Evolutionary conservation across 1,140 invertebrate species (phyloP), one percentile per base, ranked within the genome.

Genomic region (Riptortus pedestris): DNA sequence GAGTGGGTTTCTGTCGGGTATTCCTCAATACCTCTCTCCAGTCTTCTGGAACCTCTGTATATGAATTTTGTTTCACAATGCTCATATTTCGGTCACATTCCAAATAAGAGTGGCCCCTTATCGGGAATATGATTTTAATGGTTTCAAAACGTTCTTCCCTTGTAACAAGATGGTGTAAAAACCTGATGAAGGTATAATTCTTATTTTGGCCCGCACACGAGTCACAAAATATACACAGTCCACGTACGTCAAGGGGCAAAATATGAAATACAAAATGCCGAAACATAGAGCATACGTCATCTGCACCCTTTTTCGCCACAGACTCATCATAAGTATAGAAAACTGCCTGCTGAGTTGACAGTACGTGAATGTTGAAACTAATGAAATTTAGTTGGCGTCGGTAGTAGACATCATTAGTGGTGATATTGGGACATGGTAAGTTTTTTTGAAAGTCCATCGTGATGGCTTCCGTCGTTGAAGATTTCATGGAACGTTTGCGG

Each of bases 251-350:
- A 48, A 43, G 28, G 14, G 60, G 18, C 22, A 67, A 57, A 51
- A 65, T 61, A 57, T 63, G 28, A 31, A 22, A 33, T 28, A 67
- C 38, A 65, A 65, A 62, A 52, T 65, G 38, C 11, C 59, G 27
- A 31, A 67, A 28, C 43, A 67, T 65, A 29, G 66, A 67, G 26
- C 58, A 61, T 9, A 67, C 63, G 16, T 67, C 51, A 65, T 67
- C 66, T 55, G 63, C 43, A 3, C 59, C 63, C 51, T 65, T 67
- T 26, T 62, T 65, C 24, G 63, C 66, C n/a, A 64, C 63, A 22
- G 62, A 48, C 59, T 69, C 67, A 29, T 62, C 29, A 55, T 69
- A 69, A 9, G 64, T 59, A 45, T 65, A 69, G 33, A 69, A 69
- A 33, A 61, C 28, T 45, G 63, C 47, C 22, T n/a, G 11, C 20